Conservation (phyloP, 1,140 invertebrate genomes). For the Diachasma alloeum region DNA sequence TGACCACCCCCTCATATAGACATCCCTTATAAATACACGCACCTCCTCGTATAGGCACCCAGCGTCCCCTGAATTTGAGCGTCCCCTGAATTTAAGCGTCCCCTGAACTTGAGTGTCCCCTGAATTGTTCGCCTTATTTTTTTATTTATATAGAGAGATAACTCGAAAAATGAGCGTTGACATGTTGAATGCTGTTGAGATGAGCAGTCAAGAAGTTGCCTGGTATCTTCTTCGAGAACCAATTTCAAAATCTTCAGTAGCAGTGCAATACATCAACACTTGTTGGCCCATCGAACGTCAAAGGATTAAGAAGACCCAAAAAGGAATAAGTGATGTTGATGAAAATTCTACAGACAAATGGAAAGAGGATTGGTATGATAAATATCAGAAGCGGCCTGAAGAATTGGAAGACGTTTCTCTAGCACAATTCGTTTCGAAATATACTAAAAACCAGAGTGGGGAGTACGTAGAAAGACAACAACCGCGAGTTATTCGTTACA, state of each 20-base stretch:
- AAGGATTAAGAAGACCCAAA: conserved; percentile 42
- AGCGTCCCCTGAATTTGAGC: no score
- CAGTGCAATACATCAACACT: not conserved
- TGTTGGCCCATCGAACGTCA: conserved; percentile 53
- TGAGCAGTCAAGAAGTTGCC: conserved; percentile 44
- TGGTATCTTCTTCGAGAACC: conserved; percentile 9
- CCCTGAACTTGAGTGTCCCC: no score
- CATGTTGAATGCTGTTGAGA: conserved; percentile 17
- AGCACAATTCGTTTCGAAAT: conserved; percentile 13
- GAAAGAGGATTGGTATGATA: conserved; percentile 46
- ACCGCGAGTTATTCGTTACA: not conserved
- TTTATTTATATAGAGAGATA: conserved; percentile 34
- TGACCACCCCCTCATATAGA: no score
- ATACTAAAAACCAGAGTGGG: not conserved
- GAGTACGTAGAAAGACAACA: not conserved
- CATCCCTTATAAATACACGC: no score
- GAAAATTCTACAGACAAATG: conserved; percentile 40
- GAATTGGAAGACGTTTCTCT: not conserved
- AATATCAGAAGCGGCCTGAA: conserved; percentile 38
- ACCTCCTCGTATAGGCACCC: no score
- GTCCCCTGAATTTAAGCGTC: no score
- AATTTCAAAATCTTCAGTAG: not conserved
- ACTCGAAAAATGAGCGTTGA: no score
- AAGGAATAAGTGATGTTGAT: conserved; percentile 25
- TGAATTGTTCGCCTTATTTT: no score